Evolutionary conservation across 2,797 vertebrate genomes (phyloP).

Genomic region (Enteromius argenteus): DNA sequence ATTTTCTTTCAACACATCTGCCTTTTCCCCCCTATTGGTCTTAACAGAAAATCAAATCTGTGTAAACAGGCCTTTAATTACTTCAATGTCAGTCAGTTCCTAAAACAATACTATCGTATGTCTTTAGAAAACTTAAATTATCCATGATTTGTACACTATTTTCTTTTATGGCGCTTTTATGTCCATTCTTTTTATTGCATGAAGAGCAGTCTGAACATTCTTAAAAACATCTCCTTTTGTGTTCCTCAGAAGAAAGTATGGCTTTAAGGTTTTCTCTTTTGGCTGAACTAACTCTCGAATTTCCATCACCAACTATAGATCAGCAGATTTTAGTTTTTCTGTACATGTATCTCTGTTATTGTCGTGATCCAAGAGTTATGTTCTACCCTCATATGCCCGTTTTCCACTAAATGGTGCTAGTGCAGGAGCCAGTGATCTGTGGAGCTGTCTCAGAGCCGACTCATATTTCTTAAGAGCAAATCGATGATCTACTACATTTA

Average conservation of each 20-base stretch:
- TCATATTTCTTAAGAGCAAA: background rate
- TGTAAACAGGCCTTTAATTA: background rate
- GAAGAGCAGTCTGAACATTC: background rate
- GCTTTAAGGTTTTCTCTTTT: background rate
- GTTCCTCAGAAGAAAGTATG: background rate
- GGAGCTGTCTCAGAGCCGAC: background rate
- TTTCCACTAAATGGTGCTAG: slow-evolving; percentile 31
- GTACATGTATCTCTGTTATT: slow-evolving; percentile 2
- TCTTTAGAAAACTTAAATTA: background rate
- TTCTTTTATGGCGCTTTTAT: background rate
- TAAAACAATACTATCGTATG: background rate
- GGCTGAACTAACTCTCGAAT: background rate
- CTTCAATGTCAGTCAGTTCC: background rate
- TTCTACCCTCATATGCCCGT: background rate
- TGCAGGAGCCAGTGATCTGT: background rate
- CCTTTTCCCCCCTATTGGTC: background rate
- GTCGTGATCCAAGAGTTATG: background rate
- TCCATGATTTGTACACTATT: too few species aligned
- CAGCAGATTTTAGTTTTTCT: background rate
- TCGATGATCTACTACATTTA: background rate
- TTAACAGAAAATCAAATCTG: background rate
- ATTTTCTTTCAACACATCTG: background rate
- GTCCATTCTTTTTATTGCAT: too few species aligned
- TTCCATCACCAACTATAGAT: background rate
- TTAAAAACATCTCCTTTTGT: background rate